phyloP scores from a whole-genome alignment of 2,797 vertebrate genomes.

The Enteromius treurensis region DNA sequence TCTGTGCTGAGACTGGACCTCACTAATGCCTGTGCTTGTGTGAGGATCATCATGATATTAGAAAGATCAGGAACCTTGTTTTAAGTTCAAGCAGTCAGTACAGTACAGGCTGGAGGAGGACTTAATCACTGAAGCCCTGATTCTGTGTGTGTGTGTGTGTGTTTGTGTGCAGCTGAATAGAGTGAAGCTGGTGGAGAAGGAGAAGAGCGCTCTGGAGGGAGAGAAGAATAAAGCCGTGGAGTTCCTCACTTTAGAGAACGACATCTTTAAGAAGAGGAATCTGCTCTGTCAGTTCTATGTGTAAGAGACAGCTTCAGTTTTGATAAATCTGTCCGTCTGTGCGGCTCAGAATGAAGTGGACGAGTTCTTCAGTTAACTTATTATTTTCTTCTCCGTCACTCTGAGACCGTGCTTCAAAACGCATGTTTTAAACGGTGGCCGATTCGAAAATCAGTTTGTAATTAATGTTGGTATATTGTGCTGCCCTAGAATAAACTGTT shows the following conservation, averaged over 20 bases:
- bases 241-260: slow-evolving; percentile 92
- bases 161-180: slow-evolving; percentile 84
- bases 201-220: slow-evolving; percentile 92
- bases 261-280: slow-evolving; percentile 90
- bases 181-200: slow-evolving; percentile 96
- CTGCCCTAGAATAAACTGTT: too few relatives aligned
- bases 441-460: too few relatives aligned
- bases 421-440: too few relatives aligned
- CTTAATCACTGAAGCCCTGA: neutral
- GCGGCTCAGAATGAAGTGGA: too few relatives aligned
- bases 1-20: neutral
- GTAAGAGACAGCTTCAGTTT: slow-evolving; percentile 76
- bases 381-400: too few relatives aligned
- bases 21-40: neutral
- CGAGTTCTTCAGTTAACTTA: too few relatives aligned
- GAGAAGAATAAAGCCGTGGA: slow-evolving; percentile 93
- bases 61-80: neutral
- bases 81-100: neutral
- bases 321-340: slow-evolving; percentile 19
- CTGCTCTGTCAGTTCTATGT: slow-evolving; percentile 89
- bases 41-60: neutral
- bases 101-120: neutral
- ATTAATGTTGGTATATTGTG: too few relatives aligned
- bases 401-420: too few relatives aligned
- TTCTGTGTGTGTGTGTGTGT: slow-evolving; percentile 10